Evolutionary conservation across 2,797 vertebrate species (phyloP).

Genomic region (Chrosomus eos): DNA sequence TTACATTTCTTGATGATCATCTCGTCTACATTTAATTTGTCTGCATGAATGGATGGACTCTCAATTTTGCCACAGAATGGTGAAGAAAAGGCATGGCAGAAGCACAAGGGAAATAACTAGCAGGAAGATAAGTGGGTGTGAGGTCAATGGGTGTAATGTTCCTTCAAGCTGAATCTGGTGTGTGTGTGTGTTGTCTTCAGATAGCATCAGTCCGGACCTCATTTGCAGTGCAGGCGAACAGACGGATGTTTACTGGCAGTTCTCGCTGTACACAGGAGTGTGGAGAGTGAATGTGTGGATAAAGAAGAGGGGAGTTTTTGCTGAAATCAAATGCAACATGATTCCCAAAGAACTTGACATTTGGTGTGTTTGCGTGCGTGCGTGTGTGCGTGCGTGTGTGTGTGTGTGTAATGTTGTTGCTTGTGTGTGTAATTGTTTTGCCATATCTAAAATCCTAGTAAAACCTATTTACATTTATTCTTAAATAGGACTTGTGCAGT

Average conservation of each 20-base stretch:
- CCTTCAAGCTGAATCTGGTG: constrained; percentile 5
- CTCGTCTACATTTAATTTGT: constrained; percentile 3
- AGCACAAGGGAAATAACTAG: background rate
- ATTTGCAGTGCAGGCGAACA: constrained; percentile 23
- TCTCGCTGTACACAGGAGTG: background rate
- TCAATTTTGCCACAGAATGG: background rate
- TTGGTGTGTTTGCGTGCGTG: background rate
- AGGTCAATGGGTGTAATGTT: constrained; percentile 14
- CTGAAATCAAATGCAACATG: background rate
- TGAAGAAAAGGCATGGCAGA: background rate
- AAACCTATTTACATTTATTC: background rate
- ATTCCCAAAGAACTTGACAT: background rate
- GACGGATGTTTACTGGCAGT: background rate
- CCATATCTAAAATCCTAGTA: background rate
- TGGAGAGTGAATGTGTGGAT: background rate
- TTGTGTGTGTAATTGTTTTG: background rate
- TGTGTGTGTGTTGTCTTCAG: background rate
- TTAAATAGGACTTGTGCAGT: background rate
- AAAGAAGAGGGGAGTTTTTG: background rate
- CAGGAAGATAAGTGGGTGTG: background rate
- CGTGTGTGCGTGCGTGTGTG: too few species aligned
- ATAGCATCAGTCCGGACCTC: constrained; percentile 6
- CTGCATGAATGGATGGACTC: background rate
- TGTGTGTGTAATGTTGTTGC: too few species aligned
- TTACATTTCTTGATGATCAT: background rate